Evolutionary conservation across 2,888 invertebrate genomes (phyloP).

Genomic region (Mayetiola destructor): DNA sequence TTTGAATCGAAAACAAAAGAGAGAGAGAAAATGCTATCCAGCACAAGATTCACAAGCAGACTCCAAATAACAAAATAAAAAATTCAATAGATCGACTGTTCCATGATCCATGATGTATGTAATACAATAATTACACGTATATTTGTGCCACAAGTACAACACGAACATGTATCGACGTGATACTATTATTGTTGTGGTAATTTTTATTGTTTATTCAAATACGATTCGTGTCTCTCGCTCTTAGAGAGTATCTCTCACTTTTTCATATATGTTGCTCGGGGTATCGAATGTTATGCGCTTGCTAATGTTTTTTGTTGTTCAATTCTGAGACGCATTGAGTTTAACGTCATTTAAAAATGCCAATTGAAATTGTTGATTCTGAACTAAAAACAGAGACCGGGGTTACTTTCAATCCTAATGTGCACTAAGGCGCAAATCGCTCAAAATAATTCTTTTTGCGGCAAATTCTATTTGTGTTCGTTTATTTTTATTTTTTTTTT

Average conservation of each 20-base stretch:
- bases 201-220: neutral
- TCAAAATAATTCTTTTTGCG: neutral
- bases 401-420: no score
- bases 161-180: constrained; percentile 8
- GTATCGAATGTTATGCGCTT: neutral
- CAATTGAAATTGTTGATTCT: neutral
- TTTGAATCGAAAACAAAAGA: no score
- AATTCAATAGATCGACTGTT: neutral
- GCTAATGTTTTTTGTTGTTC: neutral
- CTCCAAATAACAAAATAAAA: no score
- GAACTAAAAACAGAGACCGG: no score
- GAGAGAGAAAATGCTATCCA: neutral
- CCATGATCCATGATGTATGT: neutral
- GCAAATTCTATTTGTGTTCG: neutral
- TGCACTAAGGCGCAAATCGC: neutral
- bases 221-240: neutral
- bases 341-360: constrained; percentile 8
- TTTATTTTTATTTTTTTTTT: no score
- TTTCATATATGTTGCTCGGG: neutral
- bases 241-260: neutral
- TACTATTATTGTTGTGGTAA: constrained; percentile 12
- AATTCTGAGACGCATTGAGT: neutral
- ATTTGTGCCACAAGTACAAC: constrained; percentile 12
- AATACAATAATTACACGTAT: constrained; percentile 1
- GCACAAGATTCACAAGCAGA: no score